These are phyloP conservation scores for Bucorvus abyssinicus DNA, from an alignment of 2,797 vertebrate genomes.

Conservation along the genomic window DNA sequence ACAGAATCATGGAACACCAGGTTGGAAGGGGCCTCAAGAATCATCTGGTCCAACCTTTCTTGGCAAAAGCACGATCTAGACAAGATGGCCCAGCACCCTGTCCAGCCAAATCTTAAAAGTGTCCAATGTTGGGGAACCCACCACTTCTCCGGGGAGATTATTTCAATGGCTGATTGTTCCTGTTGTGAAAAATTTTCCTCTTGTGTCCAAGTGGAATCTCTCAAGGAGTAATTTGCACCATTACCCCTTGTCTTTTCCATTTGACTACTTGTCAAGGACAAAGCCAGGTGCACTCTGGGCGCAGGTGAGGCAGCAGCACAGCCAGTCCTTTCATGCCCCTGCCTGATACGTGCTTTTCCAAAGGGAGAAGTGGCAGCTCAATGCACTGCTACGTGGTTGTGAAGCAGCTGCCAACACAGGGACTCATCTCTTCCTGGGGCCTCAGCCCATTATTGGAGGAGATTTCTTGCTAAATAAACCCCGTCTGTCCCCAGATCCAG, in stretches of 20 bases:
- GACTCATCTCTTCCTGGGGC: not conserved
- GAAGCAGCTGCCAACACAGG: not conserved
- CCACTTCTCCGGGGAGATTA: not conserved
- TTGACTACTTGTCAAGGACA: not conserved
- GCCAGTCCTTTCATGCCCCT: accelerated
- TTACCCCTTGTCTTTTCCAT: not conserved
- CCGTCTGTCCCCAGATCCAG: not conserved
- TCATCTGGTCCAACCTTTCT: not conserved
- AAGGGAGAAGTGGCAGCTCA: not conserved
- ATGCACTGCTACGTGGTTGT: accelerated
- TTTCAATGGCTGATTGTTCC: not conserved
- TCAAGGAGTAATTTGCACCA: not conserved
- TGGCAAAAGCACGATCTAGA: not conserved
- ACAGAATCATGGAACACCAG: not conserved
- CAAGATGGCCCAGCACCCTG: not conserved
- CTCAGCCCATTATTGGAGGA: not conserved
- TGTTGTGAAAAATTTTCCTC: not conserved
- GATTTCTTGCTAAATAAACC: not conserved
- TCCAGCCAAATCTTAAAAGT: too few species aligned
- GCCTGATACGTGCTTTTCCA: not conserved
- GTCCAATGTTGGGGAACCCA: not conserved
- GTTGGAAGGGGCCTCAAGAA: not conserved
- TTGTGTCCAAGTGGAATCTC: too few species aligned
- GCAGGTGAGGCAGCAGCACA: not conserved
- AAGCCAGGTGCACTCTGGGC: not conserved